A percentile compares a stretch with the other conserved stretches of the same genome.
phyloP scores from a whole-genome alignment of 2,113 vertebrate genomes.

The Opisthocomus hoazin region DNA sequence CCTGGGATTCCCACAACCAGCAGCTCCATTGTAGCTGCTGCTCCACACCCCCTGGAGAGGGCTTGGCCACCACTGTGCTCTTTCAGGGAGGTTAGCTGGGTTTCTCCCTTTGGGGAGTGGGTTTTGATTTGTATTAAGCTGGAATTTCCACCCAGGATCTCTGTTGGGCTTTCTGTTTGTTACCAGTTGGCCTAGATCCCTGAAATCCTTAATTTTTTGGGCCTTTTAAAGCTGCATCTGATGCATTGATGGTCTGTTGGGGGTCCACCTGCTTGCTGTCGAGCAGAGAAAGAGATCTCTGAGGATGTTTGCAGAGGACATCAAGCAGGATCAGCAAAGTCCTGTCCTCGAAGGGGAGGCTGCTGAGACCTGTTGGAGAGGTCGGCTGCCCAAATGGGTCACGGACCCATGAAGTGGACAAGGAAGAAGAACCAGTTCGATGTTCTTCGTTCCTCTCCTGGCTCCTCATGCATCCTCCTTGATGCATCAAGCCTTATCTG shows the following conservation, averaged over 20 bases:
- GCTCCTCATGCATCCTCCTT: accelerated
- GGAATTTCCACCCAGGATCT: neutral
- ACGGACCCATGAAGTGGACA: neutral
- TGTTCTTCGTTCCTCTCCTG: neutral
- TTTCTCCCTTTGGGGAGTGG: neutral
- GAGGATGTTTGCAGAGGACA: neutral
- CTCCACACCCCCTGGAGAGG: neutral
- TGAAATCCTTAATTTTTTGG: neutral
- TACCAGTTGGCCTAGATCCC: neutral
- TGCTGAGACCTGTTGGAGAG: neutral
- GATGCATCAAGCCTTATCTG: neutral
- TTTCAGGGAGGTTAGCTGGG: neutral
- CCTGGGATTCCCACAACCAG: neutral
- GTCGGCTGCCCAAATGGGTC: neutral
- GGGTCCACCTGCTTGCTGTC: neutral
- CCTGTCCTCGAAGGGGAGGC: neutral
- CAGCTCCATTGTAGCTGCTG: neutral
- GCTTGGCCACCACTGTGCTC: neutral
- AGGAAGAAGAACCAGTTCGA: neutral
- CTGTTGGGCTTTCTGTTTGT: neutral
- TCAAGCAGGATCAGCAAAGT: neutral
- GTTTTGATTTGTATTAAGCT: neutral
- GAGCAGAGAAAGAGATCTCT: neutral
- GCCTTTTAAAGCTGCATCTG: neutral
- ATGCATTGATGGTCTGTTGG: neutral